phyloP scores from a whole-genome alignment of 2,797 vertebrate species.

The Gastrophryne carolinensis region DNA sequence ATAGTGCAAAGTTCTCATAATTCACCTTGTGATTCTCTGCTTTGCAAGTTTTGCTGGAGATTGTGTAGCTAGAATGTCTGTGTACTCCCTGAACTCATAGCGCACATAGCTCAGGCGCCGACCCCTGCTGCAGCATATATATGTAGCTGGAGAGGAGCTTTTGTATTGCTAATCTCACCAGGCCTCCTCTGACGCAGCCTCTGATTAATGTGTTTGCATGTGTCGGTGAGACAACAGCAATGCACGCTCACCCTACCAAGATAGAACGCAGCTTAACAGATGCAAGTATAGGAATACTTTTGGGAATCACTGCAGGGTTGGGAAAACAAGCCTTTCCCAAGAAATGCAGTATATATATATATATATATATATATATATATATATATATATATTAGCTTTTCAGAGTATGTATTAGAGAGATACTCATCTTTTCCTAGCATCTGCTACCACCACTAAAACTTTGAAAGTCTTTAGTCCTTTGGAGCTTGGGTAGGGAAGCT shows the following conservation, averaged over 20 bases:
- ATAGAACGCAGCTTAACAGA: neutral
- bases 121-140: neutral
- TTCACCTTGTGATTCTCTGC: neutral
- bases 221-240: neutral
- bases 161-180: neutral
- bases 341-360: too few species aligned
- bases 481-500: too few species aligned
- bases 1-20: neutral
- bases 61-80: neutral
- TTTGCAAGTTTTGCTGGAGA: neutral
- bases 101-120: neutral
- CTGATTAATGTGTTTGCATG: neutral
- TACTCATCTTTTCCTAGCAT: too few species aligned
- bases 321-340: too few species aligned
- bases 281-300: neutral
- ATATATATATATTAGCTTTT: too few species aligned
- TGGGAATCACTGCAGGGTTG: too few species aligned
- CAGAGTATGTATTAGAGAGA: too few species aligned
- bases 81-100: constrained; percentile 14
- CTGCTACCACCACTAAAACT: too few species aligned
- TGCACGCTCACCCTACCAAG: neutral
- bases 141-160: neutral
- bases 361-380: too few species aligned
- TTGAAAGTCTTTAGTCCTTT: too few species aligned
- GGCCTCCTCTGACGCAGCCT: neutral